Percentiles rank a stretch among this genome's conserved stretches.
Evolutionary conservation across 2,888 invertebrate genomes (phyloP).

Genomic region (Maniola hyperantus): DNA sequence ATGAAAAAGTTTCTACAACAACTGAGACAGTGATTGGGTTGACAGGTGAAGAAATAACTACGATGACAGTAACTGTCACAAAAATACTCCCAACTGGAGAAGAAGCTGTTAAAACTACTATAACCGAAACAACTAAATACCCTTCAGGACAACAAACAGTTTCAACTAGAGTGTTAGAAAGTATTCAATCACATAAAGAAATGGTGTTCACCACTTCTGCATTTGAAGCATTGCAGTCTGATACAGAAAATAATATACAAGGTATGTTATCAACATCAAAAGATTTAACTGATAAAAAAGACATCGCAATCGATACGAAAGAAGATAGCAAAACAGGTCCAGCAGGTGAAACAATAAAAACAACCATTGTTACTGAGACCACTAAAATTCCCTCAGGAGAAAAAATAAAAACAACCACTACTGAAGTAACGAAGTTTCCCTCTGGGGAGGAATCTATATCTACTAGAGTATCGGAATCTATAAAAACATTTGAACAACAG

Average conservation of each 20-base stretch:
- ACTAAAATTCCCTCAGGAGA: slow-evolving; percentile 40
- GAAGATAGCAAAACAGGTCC: slow-evolving; percentile 25
- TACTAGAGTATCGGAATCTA: slow-evolving; percentile 40
- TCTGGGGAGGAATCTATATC: slow-evolving; percentile 40
- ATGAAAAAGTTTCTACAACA: slow-evolving; percentile 16
- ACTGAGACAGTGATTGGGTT: slow-evolving; percentile 21
- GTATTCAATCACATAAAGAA: slow-evolving; percentile 25
- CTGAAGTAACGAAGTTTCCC: slow-evolving; percentile 39
- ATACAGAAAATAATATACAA: slow-evolving; percentile 26
- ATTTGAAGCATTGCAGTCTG: slow-evolving; percentile 16
- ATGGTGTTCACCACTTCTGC: slow-evolving; percentile 17
- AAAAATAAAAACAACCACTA: slow-evolving; percentile 36
- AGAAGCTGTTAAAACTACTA: slow-evolving; percentile 36
- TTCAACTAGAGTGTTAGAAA: slow-evolving; percentile 40
- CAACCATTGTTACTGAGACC: slow-evolving; percentile 34
- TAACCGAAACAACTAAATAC: slow-evolving; percentile 39
- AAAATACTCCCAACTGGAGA: slow-evolving; percentile 40
- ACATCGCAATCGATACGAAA: slow-evolving; percentile 26
- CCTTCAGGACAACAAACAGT: slow-evolving; percentile 37
- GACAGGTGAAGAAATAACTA: slow-evolving; percentile 24
- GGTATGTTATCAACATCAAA: slow-evolving; percentile 27
- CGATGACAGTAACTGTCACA: slow-evolving; percentile 32
- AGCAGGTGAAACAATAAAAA: slow-evolving; percentile 39
- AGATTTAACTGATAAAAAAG: slow-evolving; percentile 18
- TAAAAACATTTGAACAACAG: slow-evolving; percentile 30